Percentiles rank a stretch among this genome's conserved stretches.
Conservation (phyloP, 2,797 vertebrate genomes). For the Oryzias dopingdopingensis region DNA sequence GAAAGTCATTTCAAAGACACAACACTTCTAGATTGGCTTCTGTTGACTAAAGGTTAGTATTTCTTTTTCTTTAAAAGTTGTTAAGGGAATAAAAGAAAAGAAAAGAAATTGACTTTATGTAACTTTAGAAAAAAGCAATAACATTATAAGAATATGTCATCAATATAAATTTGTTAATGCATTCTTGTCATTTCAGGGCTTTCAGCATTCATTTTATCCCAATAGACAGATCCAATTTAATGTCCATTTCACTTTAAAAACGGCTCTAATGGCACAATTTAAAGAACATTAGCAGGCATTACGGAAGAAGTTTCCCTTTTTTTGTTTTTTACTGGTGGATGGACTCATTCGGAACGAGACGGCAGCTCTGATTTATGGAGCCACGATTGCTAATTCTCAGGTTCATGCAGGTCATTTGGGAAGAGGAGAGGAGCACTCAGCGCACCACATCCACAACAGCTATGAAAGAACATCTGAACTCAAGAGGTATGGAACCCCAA, state of each 20-base stretch:
- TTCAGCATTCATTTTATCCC: conserved; percentile 17
- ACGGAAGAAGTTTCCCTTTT: not conserved
- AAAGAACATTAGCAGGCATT: conserved; percentile 1
- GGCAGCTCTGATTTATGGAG: fast-evolving
- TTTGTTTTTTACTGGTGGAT: not conserved
- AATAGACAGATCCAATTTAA: conserved; percentile 6
- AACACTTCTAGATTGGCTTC: no score
- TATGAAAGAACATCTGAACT: conserved; percentile 1
- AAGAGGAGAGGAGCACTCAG: not conserved
- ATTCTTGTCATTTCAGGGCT: conserved; percentile 28
- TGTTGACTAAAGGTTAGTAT: no score
- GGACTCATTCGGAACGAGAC: not conserved
- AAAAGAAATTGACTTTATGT: not conserved
- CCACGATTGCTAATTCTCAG: not conserved
- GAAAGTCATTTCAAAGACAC: no score
- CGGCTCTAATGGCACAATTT: conserved; percentile 1
- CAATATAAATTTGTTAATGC: conserved; percentile 34
- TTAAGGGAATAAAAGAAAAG: not conserved
- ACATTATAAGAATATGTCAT: conserved; percentile 6
- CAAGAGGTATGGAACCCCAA: no score
- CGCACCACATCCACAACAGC: not conserved
- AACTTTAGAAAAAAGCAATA: not conserved
- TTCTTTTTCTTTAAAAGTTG: no score
- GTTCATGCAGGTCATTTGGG: not conserved
- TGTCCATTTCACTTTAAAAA: not conserved